Percentiles rank a stretch among this genome's conserved stretches.
Conservation (phyloP, 2,888 invertebrate genomes). For the Megastigmus dorsalis region DNA sequence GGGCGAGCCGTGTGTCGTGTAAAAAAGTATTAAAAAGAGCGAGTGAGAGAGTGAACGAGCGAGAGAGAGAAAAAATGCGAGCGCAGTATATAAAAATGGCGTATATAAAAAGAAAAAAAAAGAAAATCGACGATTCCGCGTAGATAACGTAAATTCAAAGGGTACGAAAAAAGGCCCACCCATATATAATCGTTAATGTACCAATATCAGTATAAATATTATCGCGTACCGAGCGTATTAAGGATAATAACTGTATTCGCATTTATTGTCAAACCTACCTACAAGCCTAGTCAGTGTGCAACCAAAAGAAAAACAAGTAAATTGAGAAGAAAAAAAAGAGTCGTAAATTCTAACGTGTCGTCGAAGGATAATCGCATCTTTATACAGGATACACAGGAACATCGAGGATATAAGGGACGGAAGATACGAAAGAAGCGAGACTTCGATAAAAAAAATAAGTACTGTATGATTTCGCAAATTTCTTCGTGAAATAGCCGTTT, state of each 20-base stretch:
- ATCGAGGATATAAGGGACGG: not conserved
- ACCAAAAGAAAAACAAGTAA: constrained; percentile 31
- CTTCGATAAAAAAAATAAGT: constrained; percentile 19
- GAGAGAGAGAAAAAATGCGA: not conserved
- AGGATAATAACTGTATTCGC: constrained; percentile 53
- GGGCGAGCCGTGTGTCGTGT: constrained; percentile 30
- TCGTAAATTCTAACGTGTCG: constrained; percentile 5
- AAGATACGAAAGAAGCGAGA: not conserved
- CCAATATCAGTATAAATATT: constrained; percentile 54
- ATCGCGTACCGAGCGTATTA: constrained; percentile 43
- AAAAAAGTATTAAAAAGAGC: constrained; percentile 37
- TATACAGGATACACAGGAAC: not conserved
- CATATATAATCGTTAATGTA: constrained; percentile 54
- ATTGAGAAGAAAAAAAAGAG: not conserved
- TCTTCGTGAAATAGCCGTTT: constrained; percentile 2
- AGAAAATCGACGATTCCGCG: constrained; percentile 30
- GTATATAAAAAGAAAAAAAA: constrained; percentile 1
- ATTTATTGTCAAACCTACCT: constrained; percentile 51
- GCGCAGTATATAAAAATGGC: not conserved
- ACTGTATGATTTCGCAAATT: constrained; percentile 22
- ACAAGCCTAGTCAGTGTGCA: constrained; percentile 53
- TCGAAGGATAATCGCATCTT: not conserved
- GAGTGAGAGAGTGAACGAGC: not conserved
- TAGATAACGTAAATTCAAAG: constrained; percentile 26
- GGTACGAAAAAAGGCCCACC: not conserved